These are phyloP conservation scores for Physella acuta DNA, from an alignment of 1,140 invertebrate species.

Conservation along the genomic window DNA sequence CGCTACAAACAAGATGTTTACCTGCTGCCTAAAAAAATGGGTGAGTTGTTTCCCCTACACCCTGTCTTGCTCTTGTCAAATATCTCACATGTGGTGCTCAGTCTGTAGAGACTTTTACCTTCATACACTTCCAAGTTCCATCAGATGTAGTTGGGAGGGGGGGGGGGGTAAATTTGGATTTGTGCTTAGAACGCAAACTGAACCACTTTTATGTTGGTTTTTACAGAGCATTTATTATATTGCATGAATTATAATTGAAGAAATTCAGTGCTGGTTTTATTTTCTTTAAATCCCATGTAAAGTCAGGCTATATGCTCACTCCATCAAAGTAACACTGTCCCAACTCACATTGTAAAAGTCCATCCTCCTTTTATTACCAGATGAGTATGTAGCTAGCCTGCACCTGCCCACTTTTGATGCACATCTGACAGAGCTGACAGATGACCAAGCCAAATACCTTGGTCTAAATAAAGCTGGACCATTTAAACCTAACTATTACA, in stretches of 20 bases:
- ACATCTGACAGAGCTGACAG: constrained; percentile 90
- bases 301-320: too few relatives aligned
- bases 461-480: constrained; percentile 95
- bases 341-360: neutral
- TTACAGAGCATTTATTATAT: too few relatives aligned
- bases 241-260: too few relatives aligned
- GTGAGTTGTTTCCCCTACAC: constrained; percentile 61
- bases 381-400: constrained; percentile 94
- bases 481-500: constrained; percentile 98
- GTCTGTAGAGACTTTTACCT: too few relatives aligned
- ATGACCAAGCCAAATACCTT: constrained; percentile 97
- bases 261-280: neutral
- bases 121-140: too few relatives aligned
- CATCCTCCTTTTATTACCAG: constrained; percentile 59
- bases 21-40: constrained; percentile 97
- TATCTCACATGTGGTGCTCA: too few relatives aligned
- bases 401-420: constrained; percentile 96
- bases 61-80: neutral
- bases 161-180: too few relatives aligned
- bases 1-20: constrained; percentile 97
- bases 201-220: too few relatives aligned
- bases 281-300: neutral
- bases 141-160: too few relatives aligned
- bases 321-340: neutral
- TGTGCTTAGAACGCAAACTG: too few relatives aligned